These are phyloP conservation scores for Amphimallon solstitiale DNA, from an alignment of 2,888 invertebrate species.

Conservation along the genomic window DNA sequence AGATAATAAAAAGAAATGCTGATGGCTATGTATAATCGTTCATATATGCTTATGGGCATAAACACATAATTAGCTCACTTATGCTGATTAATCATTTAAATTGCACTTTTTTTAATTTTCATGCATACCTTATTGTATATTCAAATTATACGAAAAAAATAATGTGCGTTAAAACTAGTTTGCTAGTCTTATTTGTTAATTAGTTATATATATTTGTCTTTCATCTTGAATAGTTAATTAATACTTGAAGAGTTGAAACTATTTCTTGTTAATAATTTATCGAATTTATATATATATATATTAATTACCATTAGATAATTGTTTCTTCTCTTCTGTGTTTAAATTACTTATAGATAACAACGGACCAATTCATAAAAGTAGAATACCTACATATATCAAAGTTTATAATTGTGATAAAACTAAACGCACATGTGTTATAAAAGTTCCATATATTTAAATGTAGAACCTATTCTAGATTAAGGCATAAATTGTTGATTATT, in stretches of 20 bases:
- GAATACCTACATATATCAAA: not conserved
- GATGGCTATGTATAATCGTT: too few species aligned
- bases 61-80: not conserved
- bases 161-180: constrained; percentile 3
- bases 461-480: not conserved
- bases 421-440: constrained; percentile 4
- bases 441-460: not conserved
- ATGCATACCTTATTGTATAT: not conserved
- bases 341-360: not conserved
- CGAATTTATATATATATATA: not conserved
- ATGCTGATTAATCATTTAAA: too few species aligned
- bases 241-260: constrained; percentile 13
- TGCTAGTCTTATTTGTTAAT: not conserved
- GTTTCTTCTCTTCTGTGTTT: constrained; percentile 3
- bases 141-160: not conserved
- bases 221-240: not conserved
- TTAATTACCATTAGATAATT: not conserved
- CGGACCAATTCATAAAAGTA: constrained; percentile 1
- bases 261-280: too few species aligned
- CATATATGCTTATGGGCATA: too few species aligned
- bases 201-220: not conserved
- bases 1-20: too few species aligned
- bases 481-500: constrained; percentile 26
- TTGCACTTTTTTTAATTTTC: not conserved
- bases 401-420: constrained; percentile 6